phyloP scores from a whole-genome alignment of 30 jellyfish, hydroid and myxozoan species.

The Mastigias papua region DNA sequence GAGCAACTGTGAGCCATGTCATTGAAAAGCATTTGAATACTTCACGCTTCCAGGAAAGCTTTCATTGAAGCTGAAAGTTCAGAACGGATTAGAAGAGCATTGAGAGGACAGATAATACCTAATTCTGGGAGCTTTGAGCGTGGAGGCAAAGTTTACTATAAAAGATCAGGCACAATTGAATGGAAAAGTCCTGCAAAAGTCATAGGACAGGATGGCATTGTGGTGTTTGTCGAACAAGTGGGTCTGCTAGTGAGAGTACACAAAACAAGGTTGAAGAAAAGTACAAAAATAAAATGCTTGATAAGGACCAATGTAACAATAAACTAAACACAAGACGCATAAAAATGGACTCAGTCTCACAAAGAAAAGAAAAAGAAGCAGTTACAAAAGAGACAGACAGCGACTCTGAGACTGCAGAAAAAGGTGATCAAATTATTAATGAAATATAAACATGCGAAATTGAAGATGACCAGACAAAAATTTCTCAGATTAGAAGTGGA shows the following conservation, averaged over 20 bases:
- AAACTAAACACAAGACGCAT: neutral
- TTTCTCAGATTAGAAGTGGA: neutral
- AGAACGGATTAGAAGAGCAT: neutral
- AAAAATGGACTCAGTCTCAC: neutral
- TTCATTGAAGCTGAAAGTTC: neutral
- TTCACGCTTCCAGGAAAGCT: neutral
- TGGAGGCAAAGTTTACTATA: too few species aligned
- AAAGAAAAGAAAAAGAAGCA: neutral
- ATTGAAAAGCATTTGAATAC: neutral
- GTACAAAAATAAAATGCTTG: neutral
- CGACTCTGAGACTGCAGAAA: neutral
- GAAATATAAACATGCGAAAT: neutral
- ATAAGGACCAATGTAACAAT: neutral
- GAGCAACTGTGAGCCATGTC: neutral
- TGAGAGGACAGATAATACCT: neutral
- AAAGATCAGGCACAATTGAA: too few species aligned
- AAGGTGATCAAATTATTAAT: neutral
- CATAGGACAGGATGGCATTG: too few species aligned
- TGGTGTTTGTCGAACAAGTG: neutral
- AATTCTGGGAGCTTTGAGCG: neutral
- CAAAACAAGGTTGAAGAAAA: neutral
- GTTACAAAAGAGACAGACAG: neutral
- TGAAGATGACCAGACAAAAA: neutral
- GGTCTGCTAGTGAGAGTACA: neutral
- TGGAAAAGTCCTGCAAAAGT: too few species aligned